Evolutionary conservation across 2,797 vertebrate species (phyloP).

Genomic region (Phrynocephalus vlangalii): DNA sequence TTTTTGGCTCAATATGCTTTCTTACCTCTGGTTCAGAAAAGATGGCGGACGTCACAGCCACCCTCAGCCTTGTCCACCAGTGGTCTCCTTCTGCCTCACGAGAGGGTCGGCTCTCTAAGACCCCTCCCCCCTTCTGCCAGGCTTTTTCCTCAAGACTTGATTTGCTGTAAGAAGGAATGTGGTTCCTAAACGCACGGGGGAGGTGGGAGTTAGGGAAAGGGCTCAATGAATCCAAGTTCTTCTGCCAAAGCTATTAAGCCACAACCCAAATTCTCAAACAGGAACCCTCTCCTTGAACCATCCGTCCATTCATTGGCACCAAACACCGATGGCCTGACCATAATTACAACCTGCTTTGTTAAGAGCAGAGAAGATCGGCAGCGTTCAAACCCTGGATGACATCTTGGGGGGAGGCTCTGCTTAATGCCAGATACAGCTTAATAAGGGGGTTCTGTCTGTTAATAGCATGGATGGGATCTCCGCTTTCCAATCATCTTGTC

Average conservation of each 20-base stretch:
- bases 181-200: neutral
- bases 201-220: neutral
- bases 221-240: neutral
- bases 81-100: neutral
- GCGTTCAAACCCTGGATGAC: neutral
- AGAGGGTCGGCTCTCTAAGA: neutral
- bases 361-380: neutral
- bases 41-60: no score
- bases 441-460: neutral
- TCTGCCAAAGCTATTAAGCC: neutral
- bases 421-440: neutral
- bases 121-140: neutral
- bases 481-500: neutral
- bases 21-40: no score
- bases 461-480: neutral
- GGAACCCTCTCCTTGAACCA: neutral
- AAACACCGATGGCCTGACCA: neutral
- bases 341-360: constrained; percentile 21
- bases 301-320: neutral
- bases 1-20: no score
- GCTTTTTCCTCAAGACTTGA: neutral
- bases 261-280: neutral
- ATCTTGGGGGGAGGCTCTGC: neutral
- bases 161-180: neutral
- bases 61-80: neutral